Conservation (phyloP, 2,113 vertebrate genomes). For the Platanista minor region DNA sequence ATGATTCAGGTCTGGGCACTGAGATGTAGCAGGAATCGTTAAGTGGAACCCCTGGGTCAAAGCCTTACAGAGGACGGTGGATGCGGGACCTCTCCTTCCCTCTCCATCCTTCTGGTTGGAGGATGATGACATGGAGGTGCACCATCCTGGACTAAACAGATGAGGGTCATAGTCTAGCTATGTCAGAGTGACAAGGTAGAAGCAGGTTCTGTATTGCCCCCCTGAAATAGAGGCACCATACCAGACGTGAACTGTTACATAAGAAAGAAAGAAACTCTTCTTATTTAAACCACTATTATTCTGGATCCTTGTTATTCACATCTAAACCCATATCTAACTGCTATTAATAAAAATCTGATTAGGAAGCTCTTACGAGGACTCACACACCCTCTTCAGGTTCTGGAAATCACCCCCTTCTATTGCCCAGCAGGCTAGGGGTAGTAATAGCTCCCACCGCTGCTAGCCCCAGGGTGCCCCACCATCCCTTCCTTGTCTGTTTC, state of each 20-base stretch:
- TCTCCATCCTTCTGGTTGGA: neutral
- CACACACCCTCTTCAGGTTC: neutral
- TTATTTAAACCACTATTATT: neutral
- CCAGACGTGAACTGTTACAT: neutral
- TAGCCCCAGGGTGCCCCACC: neutral
- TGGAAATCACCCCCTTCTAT: neutral
- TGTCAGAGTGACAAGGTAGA: neutral
- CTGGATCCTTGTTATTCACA: neutral
- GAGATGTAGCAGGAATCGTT: neutral
- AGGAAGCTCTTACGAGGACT: neutral
- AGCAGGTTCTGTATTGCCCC: neutral
- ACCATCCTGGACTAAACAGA: neutral
- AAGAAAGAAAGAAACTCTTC: neutral
- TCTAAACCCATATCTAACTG: neutral
- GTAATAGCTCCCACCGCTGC: neutral
- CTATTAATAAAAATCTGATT: neutral
- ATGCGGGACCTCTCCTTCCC: neutral
- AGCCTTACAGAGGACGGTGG: neutral
- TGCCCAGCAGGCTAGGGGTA: neutral
- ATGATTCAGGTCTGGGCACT: neutral
- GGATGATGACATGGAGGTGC: fast-evolving
- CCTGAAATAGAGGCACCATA: neutral
- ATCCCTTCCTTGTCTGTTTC: fast-evolving
- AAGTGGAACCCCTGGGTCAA: neutral
- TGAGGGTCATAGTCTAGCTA: neutral